Percentiles rank a stretch among this genome's conserved stretches.
Conservation (phyloP, 2,113 vertebrate species). For the Nesogale talazaci region DNA sequence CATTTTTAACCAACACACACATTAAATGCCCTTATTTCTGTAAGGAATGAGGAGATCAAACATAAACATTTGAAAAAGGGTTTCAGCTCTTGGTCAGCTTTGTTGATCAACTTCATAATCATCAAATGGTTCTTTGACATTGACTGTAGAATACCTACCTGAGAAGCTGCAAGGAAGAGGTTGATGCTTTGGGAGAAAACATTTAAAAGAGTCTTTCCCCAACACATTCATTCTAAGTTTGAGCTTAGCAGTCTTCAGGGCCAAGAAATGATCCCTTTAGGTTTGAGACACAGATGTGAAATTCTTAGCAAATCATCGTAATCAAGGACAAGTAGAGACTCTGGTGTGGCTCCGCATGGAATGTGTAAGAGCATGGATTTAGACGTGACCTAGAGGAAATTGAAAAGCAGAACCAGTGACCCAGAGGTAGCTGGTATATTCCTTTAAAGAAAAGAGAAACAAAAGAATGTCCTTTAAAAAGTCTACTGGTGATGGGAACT, state of each 20-base stretch:
- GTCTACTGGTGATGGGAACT: background rate
- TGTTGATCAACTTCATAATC: background rate
- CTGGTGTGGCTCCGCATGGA: background rate
- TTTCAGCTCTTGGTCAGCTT: background rate
- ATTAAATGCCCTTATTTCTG: background rate
- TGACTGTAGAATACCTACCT: background rate
- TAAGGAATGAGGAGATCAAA: background rate
- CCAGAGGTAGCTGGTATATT: background rate
- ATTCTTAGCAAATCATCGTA: background rate
- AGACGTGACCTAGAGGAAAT: background rate
- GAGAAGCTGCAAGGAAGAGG: background rate
- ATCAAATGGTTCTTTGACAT: background rate
- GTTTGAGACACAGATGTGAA: background rate
- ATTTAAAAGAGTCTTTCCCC: background rate
- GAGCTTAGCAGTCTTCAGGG: background rate
- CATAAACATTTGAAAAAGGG: background rate
- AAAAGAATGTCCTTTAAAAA: slow-evolving; percentile 15
- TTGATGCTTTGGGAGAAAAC: background rate
- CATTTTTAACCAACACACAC: background rate
- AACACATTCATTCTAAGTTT: background rate
- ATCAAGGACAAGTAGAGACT: background rate
- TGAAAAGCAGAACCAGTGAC: slow-evolving; percentile 13
- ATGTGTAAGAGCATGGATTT: slow-evolving; percentile 37
- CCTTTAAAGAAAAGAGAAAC: slow-evolving; percentile 3
- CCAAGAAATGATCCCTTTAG: background rate